Conservation (phyloP, 2,797 vertebrate species). For the Cuniculus paca region DNA sequence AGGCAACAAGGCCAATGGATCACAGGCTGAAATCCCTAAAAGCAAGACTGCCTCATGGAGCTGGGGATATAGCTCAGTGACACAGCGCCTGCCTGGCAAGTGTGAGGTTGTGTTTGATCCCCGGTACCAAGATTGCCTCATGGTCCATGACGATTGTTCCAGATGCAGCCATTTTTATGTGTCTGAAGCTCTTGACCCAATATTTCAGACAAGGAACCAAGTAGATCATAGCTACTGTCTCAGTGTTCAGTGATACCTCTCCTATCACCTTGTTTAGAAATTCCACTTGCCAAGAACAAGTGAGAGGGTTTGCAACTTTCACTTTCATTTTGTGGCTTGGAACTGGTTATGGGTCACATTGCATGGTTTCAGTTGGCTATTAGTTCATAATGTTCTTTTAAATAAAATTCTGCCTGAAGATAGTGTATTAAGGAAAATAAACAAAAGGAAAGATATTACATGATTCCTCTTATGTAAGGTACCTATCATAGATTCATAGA, state of each 20-base stretch:
- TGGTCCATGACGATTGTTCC: not conserved
- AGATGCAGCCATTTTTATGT: not conserved
- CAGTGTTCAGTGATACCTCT: not conserved
- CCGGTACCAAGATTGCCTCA: not conserved
- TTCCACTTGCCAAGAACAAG: not conserved
- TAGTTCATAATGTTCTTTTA: slow-evolving; percentile 7
- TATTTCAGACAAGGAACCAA: not conserved
- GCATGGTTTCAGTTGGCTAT: not conserved
- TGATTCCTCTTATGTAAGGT: not conserved
- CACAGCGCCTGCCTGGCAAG: no score
- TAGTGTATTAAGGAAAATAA: not conserved
- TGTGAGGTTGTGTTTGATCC: no score
- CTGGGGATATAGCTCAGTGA: no score
- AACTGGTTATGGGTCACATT: not conserved
- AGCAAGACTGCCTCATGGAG: not conserved
- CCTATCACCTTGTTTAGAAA: not conserved
- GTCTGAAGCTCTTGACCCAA: not conserved
- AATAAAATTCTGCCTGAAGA: slow-evolving; percentile 27
- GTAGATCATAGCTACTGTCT: not conserved
- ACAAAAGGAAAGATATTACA: not conserved
- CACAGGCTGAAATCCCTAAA: not conserved
- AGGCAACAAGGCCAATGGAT: not conserved
- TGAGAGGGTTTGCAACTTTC: not conserved
- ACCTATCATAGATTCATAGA: not conserved
- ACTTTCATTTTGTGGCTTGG: not conserved